Base-by-base conservation (phyloP, 2,888 invertebrate genomes). In the Mythimna loreyi region DNA sequence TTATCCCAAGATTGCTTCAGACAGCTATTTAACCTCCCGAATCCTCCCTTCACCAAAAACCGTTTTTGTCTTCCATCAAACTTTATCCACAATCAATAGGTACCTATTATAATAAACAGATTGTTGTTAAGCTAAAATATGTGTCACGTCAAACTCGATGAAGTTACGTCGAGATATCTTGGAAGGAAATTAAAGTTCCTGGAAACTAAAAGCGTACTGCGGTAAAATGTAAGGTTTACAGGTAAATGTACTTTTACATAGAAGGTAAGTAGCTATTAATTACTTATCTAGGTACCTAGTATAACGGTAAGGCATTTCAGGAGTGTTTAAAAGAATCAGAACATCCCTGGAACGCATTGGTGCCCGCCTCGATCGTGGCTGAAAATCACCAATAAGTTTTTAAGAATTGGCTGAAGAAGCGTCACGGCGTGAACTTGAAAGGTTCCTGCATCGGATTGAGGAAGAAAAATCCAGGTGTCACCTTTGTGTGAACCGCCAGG, bases 161-260 rank as follows among this genome's bases (percentile, higher is more conserved):
- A 49, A 45, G 36, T 63, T 66, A 28, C 52, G 53, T 64, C 66
- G 28, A 55, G 30, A 67, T 61, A 56, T 75, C 53, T 43, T 19
- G 40, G 11, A 63, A 69, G 70, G 71, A 81, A 81, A 81, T 80
- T 80, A 66, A 60, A 80, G 70, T 80, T 76, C 80, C 56, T 59
- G 67, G 77, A 68, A 76, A 43, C 13, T 33, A 25, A 21, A 36
- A 28, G 50, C 77, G 77, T 75, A 71, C n/a, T 77, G 78, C 77
- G 65, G 61, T 57, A 62, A 67, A 40, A 47, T 40, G 43, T 23
- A 45, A 9, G 19, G 47, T 63, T 57, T 47, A n/a, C 25, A 19
- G 45, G 60, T 73, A 60, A 40, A 45, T 1, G 36, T 71, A 61
- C 36, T 9, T 69, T 3, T 30, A n/a, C 21, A 30, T 4, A 25